Percentiles rank a stretch among this genome's conserved stretches.
These are phyloP conservation scores for Eupithecia subfuscata DNA, from an alignment of 2,888 invertebrate species.

Conservation along the genomic window DNA sequence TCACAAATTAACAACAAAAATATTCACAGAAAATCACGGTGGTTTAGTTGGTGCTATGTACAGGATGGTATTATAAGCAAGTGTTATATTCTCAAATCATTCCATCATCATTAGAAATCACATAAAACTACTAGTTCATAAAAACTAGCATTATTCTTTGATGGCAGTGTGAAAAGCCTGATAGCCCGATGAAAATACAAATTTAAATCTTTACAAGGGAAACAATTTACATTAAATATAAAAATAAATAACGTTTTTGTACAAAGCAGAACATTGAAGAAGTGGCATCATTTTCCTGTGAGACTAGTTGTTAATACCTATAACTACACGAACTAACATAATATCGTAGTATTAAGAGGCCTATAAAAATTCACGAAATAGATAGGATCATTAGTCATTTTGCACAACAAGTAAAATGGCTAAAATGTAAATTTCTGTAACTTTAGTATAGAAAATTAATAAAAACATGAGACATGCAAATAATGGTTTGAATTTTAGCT, in stretches of 20 bases:
- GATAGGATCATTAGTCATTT: constrained; percentile 22
- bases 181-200: constrained; percentile 67
- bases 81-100: constrained; percentile 30
- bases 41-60: constrained; percentile 48
- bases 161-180: constrained; percentile 57
- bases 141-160: constrained; percentile 16
- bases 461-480: background rate
- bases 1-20: constrained; percentile 44
- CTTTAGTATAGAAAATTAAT: constrained; percentile 4
- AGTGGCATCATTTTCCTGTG: constrained; percentile 81
- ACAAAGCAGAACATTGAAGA: constrained; percentile 81
- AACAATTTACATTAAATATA: constrained; percentile 75
- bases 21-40: constrained; percentile 59
- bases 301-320: constrained; percentile 79
- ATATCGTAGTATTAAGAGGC: constrained; percentile 50
- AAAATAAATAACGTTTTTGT: constrained; percentile 81
- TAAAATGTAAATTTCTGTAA: constrained; percentile 9
- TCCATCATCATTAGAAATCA: constrained; percentile 38
- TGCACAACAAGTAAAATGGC: constrained; percentile 36
- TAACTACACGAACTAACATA: constrained; percentile 62
- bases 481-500: constrained; percentile 1
- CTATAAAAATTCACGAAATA: constrained; percentile 28
- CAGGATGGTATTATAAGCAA: constrained; percentile 25
- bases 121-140: constrained; percentile 31
- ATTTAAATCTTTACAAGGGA: constrained; percentile 58